phyloP scores from a whole-genome alignment of 1,140 invertebrate species.

The Zeugodacus cucurbitae region DNA sequence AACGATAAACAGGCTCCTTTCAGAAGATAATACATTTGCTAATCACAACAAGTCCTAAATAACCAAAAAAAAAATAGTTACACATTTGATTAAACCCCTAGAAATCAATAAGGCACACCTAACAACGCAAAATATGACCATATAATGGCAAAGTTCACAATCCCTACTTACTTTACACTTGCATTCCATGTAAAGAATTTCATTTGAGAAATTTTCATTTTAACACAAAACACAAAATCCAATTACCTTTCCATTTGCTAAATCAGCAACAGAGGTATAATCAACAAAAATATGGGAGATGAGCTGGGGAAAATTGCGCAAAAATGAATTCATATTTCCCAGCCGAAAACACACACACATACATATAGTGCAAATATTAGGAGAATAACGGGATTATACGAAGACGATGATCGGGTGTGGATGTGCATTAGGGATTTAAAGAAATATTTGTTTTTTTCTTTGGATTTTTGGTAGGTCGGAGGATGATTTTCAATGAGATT shows the following conservation, averaged over 20 bases:
- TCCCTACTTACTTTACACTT: not conserved
- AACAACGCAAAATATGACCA: too few relatives aligned
- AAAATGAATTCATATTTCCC: conserved; percentile 5
- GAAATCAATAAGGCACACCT: too few relatives aligned
- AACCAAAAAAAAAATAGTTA: too few relatives aligned
- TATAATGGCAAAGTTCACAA: not conserved
- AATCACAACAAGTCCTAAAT: too few relatives aligned
- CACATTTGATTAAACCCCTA: too few relatives aligned
- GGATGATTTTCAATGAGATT: too few relatives aligned
- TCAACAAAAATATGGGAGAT: not conserved
- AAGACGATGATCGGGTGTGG: not conserved
- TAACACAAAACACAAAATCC: not conserved
- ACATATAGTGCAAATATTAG: not conserved
- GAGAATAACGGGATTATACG: not conserved
- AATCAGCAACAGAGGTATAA: conserved; percentile 10
- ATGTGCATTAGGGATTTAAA: not conserved
- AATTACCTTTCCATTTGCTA: conserved; percentile 28
- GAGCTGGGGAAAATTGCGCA: not conserved
- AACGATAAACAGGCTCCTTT: too few relatives aligned
- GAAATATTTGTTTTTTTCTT: too few relatives aligned
- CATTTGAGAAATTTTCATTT: not conserved
- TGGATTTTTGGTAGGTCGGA: too few relatives aligned
- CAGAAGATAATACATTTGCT: too few relatives aligned
- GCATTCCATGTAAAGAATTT: not conserved
- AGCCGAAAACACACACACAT: not conserved